A percentile compares a stretch with the other conserved stretches of the same genome.
These are phyloP conservation scores for Scomber scombrus DNA, from an alignment of 2,113 vertebrate species.

Conservation along the genomic window DNA sequence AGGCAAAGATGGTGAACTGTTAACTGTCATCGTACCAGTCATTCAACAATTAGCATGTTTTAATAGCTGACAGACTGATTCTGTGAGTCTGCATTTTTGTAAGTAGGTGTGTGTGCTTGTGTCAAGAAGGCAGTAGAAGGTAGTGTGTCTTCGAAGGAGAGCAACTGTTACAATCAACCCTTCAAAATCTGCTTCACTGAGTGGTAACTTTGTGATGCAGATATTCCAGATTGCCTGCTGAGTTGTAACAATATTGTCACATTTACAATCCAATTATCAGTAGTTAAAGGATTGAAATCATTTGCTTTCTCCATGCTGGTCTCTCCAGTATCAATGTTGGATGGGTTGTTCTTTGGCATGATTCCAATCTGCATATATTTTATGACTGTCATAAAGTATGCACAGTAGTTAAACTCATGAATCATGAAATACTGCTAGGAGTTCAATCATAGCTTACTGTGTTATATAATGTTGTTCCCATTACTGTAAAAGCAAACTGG, in stretches of 20 bases:
- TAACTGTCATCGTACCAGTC: slow-evolving; percentile 30
- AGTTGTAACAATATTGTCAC: background rate
- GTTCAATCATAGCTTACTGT: slow-evolving; percentile 2
- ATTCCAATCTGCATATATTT: background rate
- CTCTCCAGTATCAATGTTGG: slow-evolving; percentile 6
- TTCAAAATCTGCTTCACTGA: background rate
- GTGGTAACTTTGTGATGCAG: background rate
- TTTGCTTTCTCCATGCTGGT: background rate
- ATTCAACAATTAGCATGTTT: background rate
- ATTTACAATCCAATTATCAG: background rate
- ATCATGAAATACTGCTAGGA: slow-evolving; percentile 1
- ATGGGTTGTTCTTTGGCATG: slow-evolving; percentile 1
- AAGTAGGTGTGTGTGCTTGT: background rate
- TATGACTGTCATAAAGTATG: background rate
- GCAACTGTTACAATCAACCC: background rate
- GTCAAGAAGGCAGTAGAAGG: slow-evolving; percentile 10
- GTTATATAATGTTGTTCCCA: background rate
- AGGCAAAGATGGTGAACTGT: background rate
- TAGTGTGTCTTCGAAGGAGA: slow-evolving; percentile 60
- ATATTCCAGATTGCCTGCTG: background rate
- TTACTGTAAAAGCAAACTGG: slow-evolving; percentile 4
- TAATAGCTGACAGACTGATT: background rate
- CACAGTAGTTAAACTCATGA: background rate
- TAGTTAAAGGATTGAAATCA: background rate
- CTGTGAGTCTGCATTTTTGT: background rate